Base-by-base conservation (phyloP, 2,797 vertebrate genomes). In the Peromyscus aztecus region DNA sequence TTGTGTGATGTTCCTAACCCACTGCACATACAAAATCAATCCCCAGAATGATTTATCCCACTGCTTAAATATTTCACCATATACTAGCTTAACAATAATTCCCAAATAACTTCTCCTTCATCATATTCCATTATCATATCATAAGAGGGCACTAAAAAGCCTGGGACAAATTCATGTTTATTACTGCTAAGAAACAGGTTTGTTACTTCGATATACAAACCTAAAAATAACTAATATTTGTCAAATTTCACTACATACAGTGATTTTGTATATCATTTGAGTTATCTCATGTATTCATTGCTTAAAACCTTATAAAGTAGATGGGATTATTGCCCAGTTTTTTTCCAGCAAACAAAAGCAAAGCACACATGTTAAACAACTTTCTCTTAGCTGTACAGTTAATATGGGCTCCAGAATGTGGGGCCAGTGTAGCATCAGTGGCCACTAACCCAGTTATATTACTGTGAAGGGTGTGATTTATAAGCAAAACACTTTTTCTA, bases 301-400 rank as follows among this genome's bases (percentile, higher is more conserved):
- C 81, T 78, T 31, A 49, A 92, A 87, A 52, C 2, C 57, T n/a
- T 9, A 46, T 27, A 10, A 16, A 34, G 13, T 67, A 63, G 29
- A 2, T 34, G 40, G 9, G 67, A 43, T 23, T 76, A 16, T 55
- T n/a, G 49, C 40, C 87, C 9, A 9, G 63, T 75, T 89, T 89
- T 89, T 89, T 91, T 40, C 52, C 57, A 37, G 13, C 91, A 84
- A 95, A 83, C 83, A 67, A 76, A 90, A 89, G 11, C 31, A 2
- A 84, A 29, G 8, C 19, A 67, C 8, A 81, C 31, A 93, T 67
- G 1, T 63, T 69, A 88, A 82, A 8, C 11, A 63, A 67, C 1
- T 19, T 88, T 16, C n/a, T 76, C 7, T 29, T 46, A 11, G 9
- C 75, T 78, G 55, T 8, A 4, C 4, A 76, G 3, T 57, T 71